Conservation (phyloP, 2,888 invertebrate genomes). For the Cephus nigrinus region DNA sequence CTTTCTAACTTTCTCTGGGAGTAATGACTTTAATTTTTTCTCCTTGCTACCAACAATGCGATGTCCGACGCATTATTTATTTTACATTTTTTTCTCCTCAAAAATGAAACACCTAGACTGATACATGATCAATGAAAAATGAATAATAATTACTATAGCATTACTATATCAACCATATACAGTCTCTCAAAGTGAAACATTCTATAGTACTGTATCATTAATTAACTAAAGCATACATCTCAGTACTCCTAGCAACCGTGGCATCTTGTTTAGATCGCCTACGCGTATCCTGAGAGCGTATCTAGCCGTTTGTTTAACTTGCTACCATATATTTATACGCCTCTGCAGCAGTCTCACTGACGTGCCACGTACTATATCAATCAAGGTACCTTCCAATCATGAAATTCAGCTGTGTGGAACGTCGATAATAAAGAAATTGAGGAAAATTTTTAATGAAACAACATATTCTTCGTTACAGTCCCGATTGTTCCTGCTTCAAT, state of each 20-base stretch:
- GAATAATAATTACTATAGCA: background rate
- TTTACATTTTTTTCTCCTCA: background rate
- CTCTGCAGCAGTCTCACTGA: background rate
- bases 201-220: background rate
- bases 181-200: background rate
- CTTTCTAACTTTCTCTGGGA: background rate
- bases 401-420: background rate
- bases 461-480: background rate
- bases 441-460: background rate
- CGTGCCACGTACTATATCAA: background rate
- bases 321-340: background rate
- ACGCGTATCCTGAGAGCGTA: background rate
- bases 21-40: background rate
- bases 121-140: background rate
- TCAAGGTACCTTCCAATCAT: background rate
- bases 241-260: background rate
- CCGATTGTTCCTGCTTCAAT: constrained; percentile 72
- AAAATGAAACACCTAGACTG: background rate
- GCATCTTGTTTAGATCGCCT: background rate
- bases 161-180: background rate
- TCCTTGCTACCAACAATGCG: background rate
- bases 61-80: background rate
- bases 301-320: background rate
- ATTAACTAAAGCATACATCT: background rate
- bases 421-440: background rate